phyloP scores from a whole-genome alignment of 2,888 invertebrate genomes.

The Pinctada fucata region DNA sequence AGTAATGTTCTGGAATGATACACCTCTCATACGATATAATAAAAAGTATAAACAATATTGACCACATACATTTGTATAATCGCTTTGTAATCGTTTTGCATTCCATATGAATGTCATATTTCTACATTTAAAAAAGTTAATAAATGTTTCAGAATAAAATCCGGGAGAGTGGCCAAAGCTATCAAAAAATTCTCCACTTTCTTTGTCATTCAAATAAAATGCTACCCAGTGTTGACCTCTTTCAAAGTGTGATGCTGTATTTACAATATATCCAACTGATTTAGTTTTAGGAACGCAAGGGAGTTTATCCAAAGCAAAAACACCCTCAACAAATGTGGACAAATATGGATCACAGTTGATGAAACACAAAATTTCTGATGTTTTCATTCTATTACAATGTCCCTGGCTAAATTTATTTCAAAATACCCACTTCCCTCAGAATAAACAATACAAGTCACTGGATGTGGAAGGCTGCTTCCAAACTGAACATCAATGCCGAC shows the following conservation, averaged over 20 bases:
- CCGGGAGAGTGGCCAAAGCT: slow-evolving; percentile 34
- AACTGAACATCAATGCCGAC: slow-evolving; percentile 38
- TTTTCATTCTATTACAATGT: slow-evolving; percentile 27
- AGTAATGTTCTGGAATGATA: slow-evolving; percentile 3
- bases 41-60: slow-evolving; percentile 31
- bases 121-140: no score
- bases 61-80: slow-evolving; percentile 21
- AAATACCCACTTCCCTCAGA: slow-evolving; percentile 36
- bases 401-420: slow-evolving; percentile 40
- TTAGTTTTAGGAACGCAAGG: not conserved
- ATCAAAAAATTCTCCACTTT: slow-evolving; percentile 33
- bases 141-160: no score
- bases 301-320: not conserved
- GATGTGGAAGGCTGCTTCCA: slow-evolving; percentile 21
- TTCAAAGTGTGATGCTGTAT: not conserved
- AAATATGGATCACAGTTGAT: slow-evolving; percentile 9
- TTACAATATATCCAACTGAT: not conserved
- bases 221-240: slow-evolving; percentile 1
- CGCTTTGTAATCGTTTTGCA: slow-evolving; percentile 15
- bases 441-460: slow-evolving; percentile 41
- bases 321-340: not conserved
- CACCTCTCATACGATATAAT: slow-evolving; percentile 24
- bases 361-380: slow-evolving; percentile 3
- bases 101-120: slow-evolving; percentile 2
- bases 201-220: not conserved